Base-by-base conservation (phyloP, 2,113 vertebrate genomes). In the Tonatia bakeri region DNA sequence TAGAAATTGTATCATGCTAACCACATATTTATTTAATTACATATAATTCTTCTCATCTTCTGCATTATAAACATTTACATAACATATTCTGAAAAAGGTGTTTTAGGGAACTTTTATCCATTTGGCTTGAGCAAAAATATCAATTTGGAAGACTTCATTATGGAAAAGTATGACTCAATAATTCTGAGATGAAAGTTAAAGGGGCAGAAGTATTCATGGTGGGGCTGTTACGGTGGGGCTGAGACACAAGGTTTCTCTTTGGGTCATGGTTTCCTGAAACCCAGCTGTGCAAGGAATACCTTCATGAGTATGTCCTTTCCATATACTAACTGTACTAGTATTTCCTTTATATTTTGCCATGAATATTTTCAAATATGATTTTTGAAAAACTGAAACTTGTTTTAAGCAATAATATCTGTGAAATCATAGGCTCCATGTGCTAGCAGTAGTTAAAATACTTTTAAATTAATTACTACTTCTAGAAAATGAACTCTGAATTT, bases 1-100 rank as follows among this genome's bases (percentile, higher is more conserved):
- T 50, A 90, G 40, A 75, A 92, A 28, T 81, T 17, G 3, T 38
- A 82, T 77, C 19, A 81, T 31, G 7, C 64, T 90, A 87, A 69
- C 12, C 15, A 88, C 91, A 56, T 83, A 92, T 89, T 93, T 52
- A 88, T 28, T 87, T 95, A 59, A 80, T 90, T 91, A 91, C 4
- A 77, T 72, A 91, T 89, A 85, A 56, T 91, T 84, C 36, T 93
- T 70, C 45, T 69, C 54, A 83, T 5, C 22, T 80, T 90, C 26
- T 79, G 17, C 52, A 94, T 84, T 64, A 50, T 9, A 14, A 43
- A 70, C 5, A 79, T 69, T 94, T 90, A 83, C 1, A 84, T 69
- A 75, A 87, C 1, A 9, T 36, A 82, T 79, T 85, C 52, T 47
- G 36, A 61, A 72, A 86, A 91, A 91, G n/a, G 22, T 65, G 1